phyloP scores from a whole-genome alignment of 1,140 invertebrate genomes.

The Oreohelix idahoensis region DNA sequence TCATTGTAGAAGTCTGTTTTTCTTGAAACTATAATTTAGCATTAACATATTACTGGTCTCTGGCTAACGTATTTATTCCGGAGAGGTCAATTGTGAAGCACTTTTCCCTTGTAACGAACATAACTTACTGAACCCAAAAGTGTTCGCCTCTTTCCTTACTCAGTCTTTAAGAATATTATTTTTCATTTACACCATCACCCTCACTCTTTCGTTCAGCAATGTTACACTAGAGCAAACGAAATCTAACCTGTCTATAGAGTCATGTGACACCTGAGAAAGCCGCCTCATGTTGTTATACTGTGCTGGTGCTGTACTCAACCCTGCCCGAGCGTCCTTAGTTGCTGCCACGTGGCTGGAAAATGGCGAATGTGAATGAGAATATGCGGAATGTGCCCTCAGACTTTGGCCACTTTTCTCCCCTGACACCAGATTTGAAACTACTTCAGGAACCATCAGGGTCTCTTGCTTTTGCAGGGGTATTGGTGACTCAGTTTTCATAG shows the following conservation, averaged over 20 bases:
- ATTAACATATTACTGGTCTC: too few relatives aligned
- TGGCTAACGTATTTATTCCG: conserved; percentile 53
- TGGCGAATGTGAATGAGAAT: conserved; percentile 18
- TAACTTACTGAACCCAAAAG: too few relatives aligned
- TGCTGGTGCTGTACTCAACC: conserved; percentile 8
- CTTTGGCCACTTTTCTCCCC: not conserved
- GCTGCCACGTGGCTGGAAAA: conserved; percentile 48
- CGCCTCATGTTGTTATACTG: conserved; percentile 10
- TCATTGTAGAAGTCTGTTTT: too few relatives aligned
- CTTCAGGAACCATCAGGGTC: not conserved
- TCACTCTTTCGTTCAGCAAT: not conserved
- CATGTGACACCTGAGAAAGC: conserved; percentile 44
- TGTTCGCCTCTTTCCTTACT: too few relatives aligned
- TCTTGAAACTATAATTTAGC: too few relatives aligned
- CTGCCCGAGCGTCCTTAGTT: conserved; percentile 48
- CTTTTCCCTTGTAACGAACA: too few relatives aligned
- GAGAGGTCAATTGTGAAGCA: conserved; percentile 55
- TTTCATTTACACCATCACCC: not conserved
- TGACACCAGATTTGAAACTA: too few relatives aligned
- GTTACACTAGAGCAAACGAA: too few relatives aligned
- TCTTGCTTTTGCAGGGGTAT: not conserved
- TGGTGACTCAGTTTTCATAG: not conserved
- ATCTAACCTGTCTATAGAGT: conserved; percentile 50
- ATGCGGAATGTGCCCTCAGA: not conserved
- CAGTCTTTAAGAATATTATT: too few relatives aligned